phyloP scores from a whole-genome alignment of 2,113 vertebrate genomes.

The Leptosomus discolor region DNA sequence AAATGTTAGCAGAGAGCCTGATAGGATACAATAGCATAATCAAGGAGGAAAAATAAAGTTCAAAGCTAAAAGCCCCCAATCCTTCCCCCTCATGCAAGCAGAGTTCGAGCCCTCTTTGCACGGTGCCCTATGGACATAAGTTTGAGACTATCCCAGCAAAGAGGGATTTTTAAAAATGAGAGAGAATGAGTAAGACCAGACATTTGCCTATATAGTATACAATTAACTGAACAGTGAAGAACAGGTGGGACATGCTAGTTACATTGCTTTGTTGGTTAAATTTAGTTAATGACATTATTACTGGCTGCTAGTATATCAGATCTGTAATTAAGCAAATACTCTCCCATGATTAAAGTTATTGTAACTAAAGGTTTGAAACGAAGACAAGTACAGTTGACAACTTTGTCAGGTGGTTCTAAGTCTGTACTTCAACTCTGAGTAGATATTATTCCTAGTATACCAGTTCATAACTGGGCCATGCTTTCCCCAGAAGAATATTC shows the following conservation, averaged over 20 bases:
- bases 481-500: neutral
- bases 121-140: accelerated
- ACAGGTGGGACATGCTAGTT: neutral
- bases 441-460: neutral
- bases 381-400: neutral
- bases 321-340: neutral
- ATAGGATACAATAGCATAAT: neutral
- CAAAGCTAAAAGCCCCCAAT: neutral
- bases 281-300: neutral
- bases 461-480: neutral
- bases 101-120: neutral
- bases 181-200: neutral
- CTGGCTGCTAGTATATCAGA: neutral
- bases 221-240: neutral
- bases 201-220: neutral
- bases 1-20: neutral
- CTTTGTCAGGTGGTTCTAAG: neutral
- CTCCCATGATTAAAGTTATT: neutral
- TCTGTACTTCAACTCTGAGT: neutral
- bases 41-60: neutral
- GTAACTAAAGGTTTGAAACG: neutral
- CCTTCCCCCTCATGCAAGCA: neutral
- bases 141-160: neutral
- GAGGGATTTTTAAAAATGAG: neutral
- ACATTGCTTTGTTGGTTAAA: neutral